Conservation (phyloP, 1,140 invertebrate species). For the Drosophila ficusphila region DNA sequence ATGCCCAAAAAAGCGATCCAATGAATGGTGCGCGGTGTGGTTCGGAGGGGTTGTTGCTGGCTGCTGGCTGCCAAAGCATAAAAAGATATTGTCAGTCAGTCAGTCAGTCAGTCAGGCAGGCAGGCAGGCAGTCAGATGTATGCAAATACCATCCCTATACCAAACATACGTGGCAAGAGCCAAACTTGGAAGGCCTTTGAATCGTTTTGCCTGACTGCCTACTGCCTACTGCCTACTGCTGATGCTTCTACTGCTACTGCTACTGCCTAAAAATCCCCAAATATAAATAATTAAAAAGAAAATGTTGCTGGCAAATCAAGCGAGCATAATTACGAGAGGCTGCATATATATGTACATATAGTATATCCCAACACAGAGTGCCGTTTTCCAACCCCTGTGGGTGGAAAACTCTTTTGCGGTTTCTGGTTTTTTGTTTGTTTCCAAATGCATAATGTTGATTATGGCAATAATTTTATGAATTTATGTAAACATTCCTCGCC, state of each 20-base stretch:
- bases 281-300: slow-evolving; percentile 83
- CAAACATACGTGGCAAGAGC: slow-evolving; percentile 23
- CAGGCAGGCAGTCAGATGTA: slow-evolving; percentile 45
- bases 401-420: slow-evolving; percentile 61
- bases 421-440: slow-evolving; percentile 53
- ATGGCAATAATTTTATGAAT: slow-evolving; percentile 84
- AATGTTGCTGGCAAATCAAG: slow-evolving; percentile 80
- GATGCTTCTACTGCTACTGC: no score
- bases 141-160: slow-evolving; percentile 78
- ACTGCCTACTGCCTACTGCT: slow-evolving; percentile 10
- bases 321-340: slow-evolving; percentile 69
- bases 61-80: slow-evolving; percentile 51
- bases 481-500: slow-evolving; percentile 73
- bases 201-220: slow-evolving; percentile 64
- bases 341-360: no score
- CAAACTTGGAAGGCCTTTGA: slow-evolving; percentile 64
- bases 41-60: slow-evolving; percentile 4
- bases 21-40: not conserved
- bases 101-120: slow-evolving; percentile 29
- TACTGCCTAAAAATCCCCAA: slow-evolving; percentile 78
- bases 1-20: slow-evolving; percentile 56
- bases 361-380: not conserved
- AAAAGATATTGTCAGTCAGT: slow-evolving; percentile 73
- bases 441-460: slow-evolving; percentile 84
- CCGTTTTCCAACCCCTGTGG: not conserved